Conservation (phyloP, 2,113 vertebrate genomes). For the Macquaria australasica region DNA sequence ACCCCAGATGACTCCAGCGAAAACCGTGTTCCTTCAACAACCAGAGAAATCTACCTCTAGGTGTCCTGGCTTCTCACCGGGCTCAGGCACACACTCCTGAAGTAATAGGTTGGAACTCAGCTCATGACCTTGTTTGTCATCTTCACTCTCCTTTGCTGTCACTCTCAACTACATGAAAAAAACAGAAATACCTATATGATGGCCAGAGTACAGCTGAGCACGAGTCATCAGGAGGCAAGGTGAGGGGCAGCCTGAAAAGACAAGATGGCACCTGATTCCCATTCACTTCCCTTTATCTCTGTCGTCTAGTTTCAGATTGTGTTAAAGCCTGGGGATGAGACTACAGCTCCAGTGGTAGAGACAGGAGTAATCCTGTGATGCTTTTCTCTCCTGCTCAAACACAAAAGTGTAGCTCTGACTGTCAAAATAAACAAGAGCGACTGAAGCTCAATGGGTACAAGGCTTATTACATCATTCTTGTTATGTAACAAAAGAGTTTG, state of each 20-base stretch:
- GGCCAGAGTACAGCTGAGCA: not conserved
- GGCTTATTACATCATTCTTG: constrained; percentile 1
- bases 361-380: constrained; percentile 1
- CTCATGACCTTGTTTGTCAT: constrained; percentile 61
- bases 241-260: constrained; percentile 14
- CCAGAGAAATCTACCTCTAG: constrained; percentile 51
- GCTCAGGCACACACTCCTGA: constrained; percentile 29
- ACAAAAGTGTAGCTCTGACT: constrained; percentile 4
- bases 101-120: constrained; percentile 50
- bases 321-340: constrained; percentile 1
- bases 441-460: not conserved
- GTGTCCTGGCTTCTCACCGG: constrained; percentile 29
- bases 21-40: constrained; percentile 47
- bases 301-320: constrained; percentile 3
- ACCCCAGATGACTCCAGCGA: constrained; percentile 52
- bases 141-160: constrained; percentile 43
- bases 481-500: constrained; percentile 12
- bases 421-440: not conserved
- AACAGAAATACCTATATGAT: constrained; percentile 15
- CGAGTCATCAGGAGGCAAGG: not conserved
- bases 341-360: not conserved
- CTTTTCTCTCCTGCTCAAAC: not conserved
- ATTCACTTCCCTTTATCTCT: constrained; percentile 26
- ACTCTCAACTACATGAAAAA: constrained; percentile 28
- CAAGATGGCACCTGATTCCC: constrained; percentile 5